Evolutionary conservation across 2,888 invertebrate genomes (phyloP).

Genomic region (Amiota communis): DNA sequence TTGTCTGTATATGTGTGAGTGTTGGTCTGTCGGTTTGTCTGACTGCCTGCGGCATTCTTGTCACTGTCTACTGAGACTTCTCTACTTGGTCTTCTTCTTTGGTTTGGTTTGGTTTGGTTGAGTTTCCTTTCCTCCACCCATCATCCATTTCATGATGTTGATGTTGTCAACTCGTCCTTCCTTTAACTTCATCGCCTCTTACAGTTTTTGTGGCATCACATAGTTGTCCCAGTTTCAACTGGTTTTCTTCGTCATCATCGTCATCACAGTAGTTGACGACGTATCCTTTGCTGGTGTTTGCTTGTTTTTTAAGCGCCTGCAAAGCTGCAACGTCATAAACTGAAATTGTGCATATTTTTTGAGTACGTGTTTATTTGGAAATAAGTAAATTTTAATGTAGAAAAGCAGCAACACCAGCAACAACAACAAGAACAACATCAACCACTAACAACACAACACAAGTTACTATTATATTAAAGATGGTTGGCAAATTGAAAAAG

Average conservation of each 20-base stretch:
- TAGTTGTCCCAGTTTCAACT: conserved; percentile 22
- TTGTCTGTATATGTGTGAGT: neutral
- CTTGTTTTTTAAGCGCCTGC: conserved; percentile 20
- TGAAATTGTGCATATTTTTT: conserved; percentile 34
- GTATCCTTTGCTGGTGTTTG: conserved; percentile 5
- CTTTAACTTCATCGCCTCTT: neutral
- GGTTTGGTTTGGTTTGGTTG: too few relatives aligned
- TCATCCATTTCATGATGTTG: neutral
- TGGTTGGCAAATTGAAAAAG: conserved; percentile 34
- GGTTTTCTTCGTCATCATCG: neutral
- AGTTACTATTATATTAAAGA: conserved; percentile 19
- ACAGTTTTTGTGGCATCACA: conserved; percentile 23
- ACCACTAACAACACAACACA: neutral
- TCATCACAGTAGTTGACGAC: conserved; percentile 13
- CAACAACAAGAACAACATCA: conserved; percentile 4
- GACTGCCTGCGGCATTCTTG: conserved; percentile 27
- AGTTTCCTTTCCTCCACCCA: neutral
- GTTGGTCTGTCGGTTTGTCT: neutral
- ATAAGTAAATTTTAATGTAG: conserved; percentile 34
- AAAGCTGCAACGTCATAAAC: conserved; percentile 34
- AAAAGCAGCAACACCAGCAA: conserved; percentile 15
- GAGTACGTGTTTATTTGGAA: conserved; percentile 33
- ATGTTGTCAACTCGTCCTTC: neutral
- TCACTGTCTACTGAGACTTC: conserved; percentile 21
- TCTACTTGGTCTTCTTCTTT: neutral